Evolutionary conservation across 2,797 vertebrate species (phyloP).

Genomic region (Dendrocincla fuliginosa): DNA sequence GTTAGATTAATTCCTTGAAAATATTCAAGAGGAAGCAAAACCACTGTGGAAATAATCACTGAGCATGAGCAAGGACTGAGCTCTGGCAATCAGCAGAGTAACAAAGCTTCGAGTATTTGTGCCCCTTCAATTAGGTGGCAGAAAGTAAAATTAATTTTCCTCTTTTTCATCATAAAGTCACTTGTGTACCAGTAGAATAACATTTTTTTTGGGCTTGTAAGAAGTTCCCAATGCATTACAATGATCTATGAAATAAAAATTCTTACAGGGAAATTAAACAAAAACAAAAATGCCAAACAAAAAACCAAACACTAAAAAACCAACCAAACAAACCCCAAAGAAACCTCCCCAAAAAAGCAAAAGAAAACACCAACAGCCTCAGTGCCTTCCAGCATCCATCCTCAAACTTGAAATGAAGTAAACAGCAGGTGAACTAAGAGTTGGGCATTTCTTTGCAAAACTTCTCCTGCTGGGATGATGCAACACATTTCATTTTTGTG

Average conservation of each 20-base stretch:
- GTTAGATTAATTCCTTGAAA: not conserved
- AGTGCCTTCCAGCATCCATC: not conserved
- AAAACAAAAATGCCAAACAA: not conserved
- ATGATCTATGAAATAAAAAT: not conserved
- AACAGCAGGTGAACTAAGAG: not conserved
- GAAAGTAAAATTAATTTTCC: not conserved
- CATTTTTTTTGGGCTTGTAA: not conserved
- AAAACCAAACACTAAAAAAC: not conserved
- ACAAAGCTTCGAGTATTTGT: not conserved
- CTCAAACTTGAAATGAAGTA: not conserved
- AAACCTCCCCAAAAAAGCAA: not conserved
- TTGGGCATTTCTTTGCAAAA: not conserved
- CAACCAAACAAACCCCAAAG: not conserved
- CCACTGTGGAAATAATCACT: not conserved
- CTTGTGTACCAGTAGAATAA: not conserved
- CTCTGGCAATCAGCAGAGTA: not conserved
- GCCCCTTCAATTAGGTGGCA: not conserved
- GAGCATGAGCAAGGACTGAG: not conserved
- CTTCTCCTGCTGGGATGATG: not conserved
- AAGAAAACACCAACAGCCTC: not conserved
- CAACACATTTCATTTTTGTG: not conserved
- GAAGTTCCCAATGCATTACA: not conserved
- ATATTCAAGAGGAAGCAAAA: not conserved
- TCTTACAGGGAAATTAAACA: not conserved
- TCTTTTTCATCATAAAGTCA: not conserved